A percentile compares a stretch with the other conserved stretches of the same genome.
Evolutionary conservation across 2,113 vertebrate species (phyloP).

Genomic region (Junco hyemalis): DNA sequence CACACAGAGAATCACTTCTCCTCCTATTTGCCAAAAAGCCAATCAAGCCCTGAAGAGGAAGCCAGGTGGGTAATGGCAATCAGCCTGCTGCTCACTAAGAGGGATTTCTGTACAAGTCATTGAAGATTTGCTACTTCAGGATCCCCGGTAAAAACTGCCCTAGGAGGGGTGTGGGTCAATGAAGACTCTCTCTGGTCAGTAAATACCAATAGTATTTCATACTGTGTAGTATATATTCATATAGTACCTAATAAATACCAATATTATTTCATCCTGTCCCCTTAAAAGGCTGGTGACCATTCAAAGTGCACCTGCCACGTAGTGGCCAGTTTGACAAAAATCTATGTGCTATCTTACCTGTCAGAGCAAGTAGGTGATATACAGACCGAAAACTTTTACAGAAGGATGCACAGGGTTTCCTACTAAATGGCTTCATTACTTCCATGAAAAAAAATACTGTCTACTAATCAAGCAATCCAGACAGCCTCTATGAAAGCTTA

Average conservation of each 20-base stretch:
- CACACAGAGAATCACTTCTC: fast-evolving
- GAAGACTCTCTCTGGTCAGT: neutral
- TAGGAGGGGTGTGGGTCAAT: neutral
- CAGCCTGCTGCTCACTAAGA: neutral
- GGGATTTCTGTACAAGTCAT: neutral
- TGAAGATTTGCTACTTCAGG: neutral
- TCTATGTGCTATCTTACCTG: neutral
- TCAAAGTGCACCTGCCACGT: neutral
- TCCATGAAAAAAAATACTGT: neutral
- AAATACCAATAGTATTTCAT: neutral
- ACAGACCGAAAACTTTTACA: neutral
- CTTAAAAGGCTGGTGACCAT: neutral
- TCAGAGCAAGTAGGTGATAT: neutral
- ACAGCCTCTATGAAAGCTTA: slow-evolving; percentile 1
- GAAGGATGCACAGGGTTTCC: neutral
- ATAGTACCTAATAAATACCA: too few species aligned
- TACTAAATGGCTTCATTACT: neutral
- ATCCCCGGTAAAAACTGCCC: neutral
- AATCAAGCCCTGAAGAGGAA: neutral
- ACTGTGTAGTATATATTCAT: too few species aligned
- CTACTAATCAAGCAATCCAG: neutral
- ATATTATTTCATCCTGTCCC: neutral
- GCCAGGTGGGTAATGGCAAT: neutral
- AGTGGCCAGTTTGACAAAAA: neutral
- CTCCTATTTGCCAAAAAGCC: neutral